phyloP scores from a whole-genome alignment of 2,888 invertebrate species.

The Eilema caniola region DNA sequence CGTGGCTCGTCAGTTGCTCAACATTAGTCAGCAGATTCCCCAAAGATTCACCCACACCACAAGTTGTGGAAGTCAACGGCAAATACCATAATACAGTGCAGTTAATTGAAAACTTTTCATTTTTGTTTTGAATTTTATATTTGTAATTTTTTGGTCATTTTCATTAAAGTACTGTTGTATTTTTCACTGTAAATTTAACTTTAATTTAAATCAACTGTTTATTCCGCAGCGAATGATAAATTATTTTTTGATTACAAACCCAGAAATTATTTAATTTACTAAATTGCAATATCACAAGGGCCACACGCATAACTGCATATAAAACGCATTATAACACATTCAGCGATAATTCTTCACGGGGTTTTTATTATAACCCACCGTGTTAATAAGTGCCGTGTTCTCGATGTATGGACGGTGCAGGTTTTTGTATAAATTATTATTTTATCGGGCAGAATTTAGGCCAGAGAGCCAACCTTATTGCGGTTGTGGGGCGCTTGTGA shows the following conservation, averaged over 20 bases:
- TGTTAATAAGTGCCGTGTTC: conserved; percentile 50
- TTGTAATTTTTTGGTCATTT: too few species aligned
- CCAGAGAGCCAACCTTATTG: conserved; percentile 61
- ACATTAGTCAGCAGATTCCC: too few species aligned
- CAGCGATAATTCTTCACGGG: conserved; percentile 40
- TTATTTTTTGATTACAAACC: conserved; percentile 4
- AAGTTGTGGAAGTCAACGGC: too few species aligned
- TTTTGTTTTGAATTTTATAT: too few species aligned
- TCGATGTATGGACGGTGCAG: conserved; percentile 40
- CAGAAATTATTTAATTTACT: conserved; percentile 7
- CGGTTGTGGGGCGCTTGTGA: conserved; percentile 54
- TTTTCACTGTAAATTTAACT: not conserved
- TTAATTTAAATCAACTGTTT: not conserved
- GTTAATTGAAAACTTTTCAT: too few species aligned
- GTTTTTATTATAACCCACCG: conserved; percentile 45
- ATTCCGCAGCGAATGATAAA: not conserved
- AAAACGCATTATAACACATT: conserved; percentile 31
- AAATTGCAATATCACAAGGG: conserved; percentile 20
- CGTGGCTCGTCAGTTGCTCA: too few species aligned
- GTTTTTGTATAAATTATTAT: conserved; percentile 65
- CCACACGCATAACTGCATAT: conserved; percentile 19
- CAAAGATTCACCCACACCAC: too few species aligned
- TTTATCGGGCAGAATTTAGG: conserved; percentile 61
- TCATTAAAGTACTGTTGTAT: too few species aligned
- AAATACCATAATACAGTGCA: too few species aligned